Evolutionary conservation across 2,113 vertebrate species (phyloP).

Genomic region (Hyperoodon ampullatus): DNA sequence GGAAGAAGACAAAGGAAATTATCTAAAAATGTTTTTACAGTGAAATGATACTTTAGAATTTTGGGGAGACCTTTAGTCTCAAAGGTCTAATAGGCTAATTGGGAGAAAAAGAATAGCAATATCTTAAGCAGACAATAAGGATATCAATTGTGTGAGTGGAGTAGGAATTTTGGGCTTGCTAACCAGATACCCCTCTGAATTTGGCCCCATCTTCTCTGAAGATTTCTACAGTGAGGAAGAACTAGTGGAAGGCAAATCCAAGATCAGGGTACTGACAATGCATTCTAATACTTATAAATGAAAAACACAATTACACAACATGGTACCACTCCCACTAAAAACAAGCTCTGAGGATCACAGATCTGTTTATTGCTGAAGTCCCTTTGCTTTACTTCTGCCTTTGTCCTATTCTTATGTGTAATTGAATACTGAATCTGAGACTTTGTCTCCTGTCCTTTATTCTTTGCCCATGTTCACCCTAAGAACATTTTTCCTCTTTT

Average conservation of each 20-base stretch:
- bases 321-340: background rate
- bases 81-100: background rate
- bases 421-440: background rate
- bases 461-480: background rate
- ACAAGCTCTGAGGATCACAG: background rate
- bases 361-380: background rate
- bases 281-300: background rate
- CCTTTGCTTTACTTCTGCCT: background rate
- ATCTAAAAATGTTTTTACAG: background rate
- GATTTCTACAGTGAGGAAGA: background rate
- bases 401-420: background rate
- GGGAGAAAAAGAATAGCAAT: background rate
- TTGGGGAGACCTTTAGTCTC: background rate
- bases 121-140: background rate
- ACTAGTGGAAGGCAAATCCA: background rate
- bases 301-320: background rate
- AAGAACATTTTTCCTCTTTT: background rate
- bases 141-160: background rate
- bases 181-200: background rate
- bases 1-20: background rate
- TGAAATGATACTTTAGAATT: background rate
- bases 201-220: background rate
- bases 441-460: background rate
- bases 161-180: background rate
- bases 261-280: background rate